A percentile compares a stretch with the other conserved stretches of the same genome.
These are phyloP conservation scores for Andrena camellia DNA, from an alignment of 2,888 invertebrate genomes.

Conservation along the genomic window DNA sequence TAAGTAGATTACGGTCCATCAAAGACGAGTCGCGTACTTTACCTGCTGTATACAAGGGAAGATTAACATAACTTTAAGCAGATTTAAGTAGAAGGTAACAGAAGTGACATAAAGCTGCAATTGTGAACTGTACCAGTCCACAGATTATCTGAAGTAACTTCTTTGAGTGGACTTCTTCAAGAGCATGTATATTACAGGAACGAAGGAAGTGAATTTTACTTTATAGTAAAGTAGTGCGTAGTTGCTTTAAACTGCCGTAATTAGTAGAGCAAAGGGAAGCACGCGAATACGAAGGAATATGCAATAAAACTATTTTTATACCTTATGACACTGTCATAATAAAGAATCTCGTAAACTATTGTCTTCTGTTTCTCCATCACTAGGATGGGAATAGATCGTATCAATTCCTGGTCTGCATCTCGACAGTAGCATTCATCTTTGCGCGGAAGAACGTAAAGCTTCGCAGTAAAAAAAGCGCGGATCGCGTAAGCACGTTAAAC, in stretches of 20 bases:
- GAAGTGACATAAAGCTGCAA: background rate
- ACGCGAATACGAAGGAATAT: background rate
- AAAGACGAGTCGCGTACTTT: no score
- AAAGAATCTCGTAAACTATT: constrained; percentile 31
- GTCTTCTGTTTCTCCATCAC: constrained; percentile 20
- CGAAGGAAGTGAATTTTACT: background rate
- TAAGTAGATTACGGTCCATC: background rate
- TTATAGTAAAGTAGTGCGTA: background rate
- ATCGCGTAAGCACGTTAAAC: constrained; percentile 21
- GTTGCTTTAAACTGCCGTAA: background rate
- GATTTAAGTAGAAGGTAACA: background rate
- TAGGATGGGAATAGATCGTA: background rate
- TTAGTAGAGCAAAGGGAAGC: no score
- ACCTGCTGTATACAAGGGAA: background rate
- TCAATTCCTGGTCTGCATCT: background rate
- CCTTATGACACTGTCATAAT: constrained; percentile 33
- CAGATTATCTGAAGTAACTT: background rate
- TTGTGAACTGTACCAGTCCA: background rate
- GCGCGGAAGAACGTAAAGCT: background rate
- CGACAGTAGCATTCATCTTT: background rate
- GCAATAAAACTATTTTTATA: constrained; percentile 48
- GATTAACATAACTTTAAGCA: background rate
- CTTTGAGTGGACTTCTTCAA: background rate
- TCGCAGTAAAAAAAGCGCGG: background rate
- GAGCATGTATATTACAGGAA: background rate